Conservation (phyloP, 2,797 vertebrate species). For the Garrulus glandarius region DNA sequence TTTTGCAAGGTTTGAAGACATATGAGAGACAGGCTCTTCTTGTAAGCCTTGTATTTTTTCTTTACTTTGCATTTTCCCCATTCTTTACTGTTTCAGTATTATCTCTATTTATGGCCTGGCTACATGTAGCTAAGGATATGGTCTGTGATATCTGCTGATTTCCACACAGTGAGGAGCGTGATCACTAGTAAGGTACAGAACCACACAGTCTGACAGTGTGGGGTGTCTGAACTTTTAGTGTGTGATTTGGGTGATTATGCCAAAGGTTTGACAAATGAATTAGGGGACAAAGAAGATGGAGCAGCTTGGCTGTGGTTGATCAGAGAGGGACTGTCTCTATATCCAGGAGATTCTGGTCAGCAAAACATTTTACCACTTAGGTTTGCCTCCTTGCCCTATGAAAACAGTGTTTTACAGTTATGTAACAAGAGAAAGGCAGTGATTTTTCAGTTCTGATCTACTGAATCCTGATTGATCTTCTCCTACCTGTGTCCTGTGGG, state of each 20-base stretch:
- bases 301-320: background rate
- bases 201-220: fast-evolving
- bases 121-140: background rate
- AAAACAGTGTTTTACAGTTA: background rate
- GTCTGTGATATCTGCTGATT: background rate
- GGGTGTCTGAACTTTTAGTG: background rate
- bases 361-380: background rate
- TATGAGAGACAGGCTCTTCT: background rate
- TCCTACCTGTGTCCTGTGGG: fast-evolving
- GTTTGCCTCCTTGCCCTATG: background rate
- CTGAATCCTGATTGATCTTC: background rate
- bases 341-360: background rate
- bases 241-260: background rate
- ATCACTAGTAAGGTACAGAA: background rate
- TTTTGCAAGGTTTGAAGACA: background rate
- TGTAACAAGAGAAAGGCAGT: background rate
- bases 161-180: background rate
- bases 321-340: background rate
- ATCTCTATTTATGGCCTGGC: background rate
- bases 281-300: background rate
- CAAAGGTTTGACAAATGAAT: background rate
- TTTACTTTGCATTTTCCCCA: background rate
- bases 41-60: background rate
- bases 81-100: background rate
- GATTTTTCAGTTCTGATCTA: background rate